These are phyloP conservation scores for Pycnomerus fuliginosus DNA, from an alignment of 2,888 invertebrate genomes.

Conservation along the genomic window DNA sequence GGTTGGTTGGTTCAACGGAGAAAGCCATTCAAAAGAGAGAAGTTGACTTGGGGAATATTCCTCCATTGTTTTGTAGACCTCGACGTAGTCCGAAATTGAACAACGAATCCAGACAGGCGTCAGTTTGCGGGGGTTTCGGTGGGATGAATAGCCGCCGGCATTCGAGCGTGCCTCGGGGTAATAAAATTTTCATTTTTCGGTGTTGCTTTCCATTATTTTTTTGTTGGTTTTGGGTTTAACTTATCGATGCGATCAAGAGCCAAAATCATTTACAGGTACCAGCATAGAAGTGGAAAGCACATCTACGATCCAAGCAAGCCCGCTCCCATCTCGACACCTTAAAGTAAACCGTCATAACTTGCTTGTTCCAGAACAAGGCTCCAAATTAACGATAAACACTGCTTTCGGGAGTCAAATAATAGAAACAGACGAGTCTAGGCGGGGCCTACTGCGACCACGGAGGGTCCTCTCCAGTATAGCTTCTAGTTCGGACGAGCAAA, in stretches of 20 bases:
- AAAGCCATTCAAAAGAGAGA: conserved; percentile 76
- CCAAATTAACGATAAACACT: conserved; percentile 55
- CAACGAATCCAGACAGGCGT: conserved; percentile 76
- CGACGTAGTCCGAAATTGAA: conserved; percentile 76
- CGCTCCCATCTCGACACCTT: conserved; percentile 47
- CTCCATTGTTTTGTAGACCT: conserved; percentile 82
- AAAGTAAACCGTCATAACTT: conserved; percentile 54
- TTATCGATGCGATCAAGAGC: not conserved
- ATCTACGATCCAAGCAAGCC: conserved; percentile 58
- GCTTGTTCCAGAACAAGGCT: conserved; percentile 56
- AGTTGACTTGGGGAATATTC: conserved; percentile 69
- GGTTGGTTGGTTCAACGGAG: conserved; percentile 77
- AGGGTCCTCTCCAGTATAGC: conserved; percentile 67
- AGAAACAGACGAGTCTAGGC: conserved; percentile 38
- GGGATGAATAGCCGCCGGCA: conserved; percentile 61
- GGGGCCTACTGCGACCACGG: conserved; percentile 46
- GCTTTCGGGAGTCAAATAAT: conserved; percentile 49
- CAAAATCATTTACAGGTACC: conserved; percentile 41
- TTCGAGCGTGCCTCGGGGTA: conserved; percentile 63
- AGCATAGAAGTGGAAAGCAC: conserved; percentile 59
- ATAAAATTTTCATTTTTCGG: conserved; percentile 16
- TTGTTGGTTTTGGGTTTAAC: conserved; percentile 16
- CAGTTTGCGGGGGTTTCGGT: conserved; percentile 63
- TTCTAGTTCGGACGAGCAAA: conserved; percentile 61
- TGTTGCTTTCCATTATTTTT: conserved; percentile 20